Conservation (phyloP, 2,797 vertebrate species). For the Artibeus jamaicensis region DNA sequence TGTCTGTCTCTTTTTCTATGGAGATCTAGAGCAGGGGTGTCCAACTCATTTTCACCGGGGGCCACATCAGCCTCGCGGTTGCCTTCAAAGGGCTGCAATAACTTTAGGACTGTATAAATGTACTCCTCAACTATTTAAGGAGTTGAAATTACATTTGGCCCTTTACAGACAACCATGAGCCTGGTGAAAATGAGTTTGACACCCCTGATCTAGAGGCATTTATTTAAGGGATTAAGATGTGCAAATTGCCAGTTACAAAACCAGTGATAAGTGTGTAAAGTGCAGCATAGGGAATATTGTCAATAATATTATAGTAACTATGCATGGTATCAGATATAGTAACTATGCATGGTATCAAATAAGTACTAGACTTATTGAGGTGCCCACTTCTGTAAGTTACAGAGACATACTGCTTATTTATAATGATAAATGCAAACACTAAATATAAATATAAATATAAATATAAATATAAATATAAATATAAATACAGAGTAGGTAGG, state of each 20-base stretch:
- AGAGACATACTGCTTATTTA: neutral
- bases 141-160: too few species aligned
- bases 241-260: neutral
- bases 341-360: neutral
- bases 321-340: neutral
- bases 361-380: neutral
- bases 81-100: too few species aligned
- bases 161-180: too few species aligned
- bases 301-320: neutral
- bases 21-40: slow-evolving; percentile 65
- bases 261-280: neutral
- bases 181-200: too few species aligned
- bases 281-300: neutral
- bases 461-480: neutral
- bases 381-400: neutral
- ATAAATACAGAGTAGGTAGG: neutral
- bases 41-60: too few species aligned
- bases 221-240: slow-evolving; percentile 49
- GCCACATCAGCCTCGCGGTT: too few species aligned
- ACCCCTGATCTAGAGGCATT: slow-evolving; percentile 69
- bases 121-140: too few species aligned
- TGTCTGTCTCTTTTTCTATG: slow-evolving; percentile 71
- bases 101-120: too few species aligned
- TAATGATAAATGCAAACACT: neutral
- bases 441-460: neutral